These are phyloP conservation scores for Sarcophaga caerulescens DNA, from an alignment of 2,888 invertebrate genomes.

Conservation along the genomic window DNA sequence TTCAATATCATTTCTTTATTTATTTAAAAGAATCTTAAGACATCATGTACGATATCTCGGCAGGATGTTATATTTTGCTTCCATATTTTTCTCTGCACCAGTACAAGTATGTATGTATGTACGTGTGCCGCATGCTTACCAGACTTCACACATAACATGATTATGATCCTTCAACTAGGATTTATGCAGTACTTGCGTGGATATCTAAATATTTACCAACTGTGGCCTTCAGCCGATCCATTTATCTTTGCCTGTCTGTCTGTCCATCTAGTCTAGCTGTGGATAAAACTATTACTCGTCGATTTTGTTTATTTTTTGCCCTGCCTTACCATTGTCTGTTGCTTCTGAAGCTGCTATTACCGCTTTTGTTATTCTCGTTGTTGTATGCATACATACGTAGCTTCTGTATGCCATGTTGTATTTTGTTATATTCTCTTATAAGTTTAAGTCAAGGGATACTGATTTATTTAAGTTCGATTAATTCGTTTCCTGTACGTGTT, in stretches of 20 bases:
- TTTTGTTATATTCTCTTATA: conserved; percentile 64
- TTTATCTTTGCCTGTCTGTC: no score
- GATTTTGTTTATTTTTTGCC: conserved; percentile 17
- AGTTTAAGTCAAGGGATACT: conserved; percentile 75
- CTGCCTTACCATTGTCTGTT: conserved; percentile 39
- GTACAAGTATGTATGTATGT: neutral
- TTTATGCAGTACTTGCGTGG: conserved; percentile 31
- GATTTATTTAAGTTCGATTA: conserved; percentile 81
- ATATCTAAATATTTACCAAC: neutral
- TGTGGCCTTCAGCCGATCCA: neutral
- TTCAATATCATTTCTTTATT: neutral
- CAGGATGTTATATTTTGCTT: neutral
- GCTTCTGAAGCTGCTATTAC: conserved; percentile 9
- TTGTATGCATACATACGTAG: neutral
- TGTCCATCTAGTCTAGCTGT: neutral
- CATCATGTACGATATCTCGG: conserved; percentile 1
- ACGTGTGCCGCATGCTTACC: neutral
- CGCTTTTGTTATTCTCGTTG: neutral
- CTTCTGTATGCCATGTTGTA: neutral
- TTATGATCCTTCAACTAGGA: conserved; percentile 45
- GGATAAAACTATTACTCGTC: neutral
- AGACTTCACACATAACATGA: conserved; percentile 34
- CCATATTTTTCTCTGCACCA: neutral
- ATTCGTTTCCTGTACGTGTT: conserved; percentile 77
- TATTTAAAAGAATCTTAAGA: conserved; percentile 1